Evolutionary conservation across 2,797 vertebrate genomes (phyloP).

Genomic region (Selene dorsalis): DNA sequence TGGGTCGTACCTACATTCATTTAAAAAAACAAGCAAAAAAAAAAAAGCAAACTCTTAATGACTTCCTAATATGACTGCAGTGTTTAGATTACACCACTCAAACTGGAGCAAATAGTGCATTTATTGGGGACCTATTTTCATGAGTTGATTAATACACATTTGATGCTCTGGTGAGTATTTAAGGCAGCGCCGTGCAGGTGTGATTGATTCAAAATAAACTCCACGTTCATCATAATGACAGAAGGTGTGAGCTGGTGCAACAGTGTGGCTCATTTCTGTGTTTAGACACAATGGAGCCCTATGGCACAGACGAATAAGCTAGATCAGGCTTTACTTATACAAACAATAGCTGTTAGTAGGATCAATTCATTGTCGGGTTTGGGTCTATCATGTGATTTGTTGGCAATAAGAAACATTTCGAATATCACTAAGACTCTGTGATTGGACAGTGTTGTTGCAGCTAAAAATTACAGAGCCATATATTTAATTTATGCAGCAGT

Average conservation of each 20-base stretch:
- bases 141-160: neutral
- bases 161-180: neutral
- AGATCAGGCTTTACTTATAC: neutral
- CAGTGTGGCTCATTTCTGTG: neutral
- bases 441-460: neutral
- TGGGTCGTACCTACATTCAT: no score
- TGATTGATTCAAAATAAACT: neutral
- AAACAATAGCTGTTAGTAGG: neutral
- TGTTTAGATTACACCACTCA: neutral
- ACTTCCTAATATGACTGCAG: slow-evolving; percentile 1
- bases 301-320: slow-evolving; percentile 7
- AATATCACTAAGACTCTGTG: neutral
- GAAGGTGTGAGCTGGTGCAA: neutral
- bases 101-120: slow-evolving; percentile 6
- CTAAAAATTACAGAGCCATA: slow-evolving; percentile 20
- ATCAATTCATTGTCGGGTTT: neutral
- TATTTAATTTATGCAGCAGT: slow-evolving; percentile 29
- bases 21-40: no score
- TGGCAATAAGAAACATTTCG: neutral
- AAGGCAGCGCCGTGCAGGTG: neutral
- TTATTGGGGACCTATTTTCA: slow-evolving; percentile 10
- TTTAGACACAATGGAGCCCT: slow-evolving; percentile 7
- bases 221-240: neutral
- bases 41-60: neutral
- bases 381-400: slow-evolving; percentile 9